Conservation (phyloP, 2,113 vertebrate species). For the Corvus moneduloides region DNA sequence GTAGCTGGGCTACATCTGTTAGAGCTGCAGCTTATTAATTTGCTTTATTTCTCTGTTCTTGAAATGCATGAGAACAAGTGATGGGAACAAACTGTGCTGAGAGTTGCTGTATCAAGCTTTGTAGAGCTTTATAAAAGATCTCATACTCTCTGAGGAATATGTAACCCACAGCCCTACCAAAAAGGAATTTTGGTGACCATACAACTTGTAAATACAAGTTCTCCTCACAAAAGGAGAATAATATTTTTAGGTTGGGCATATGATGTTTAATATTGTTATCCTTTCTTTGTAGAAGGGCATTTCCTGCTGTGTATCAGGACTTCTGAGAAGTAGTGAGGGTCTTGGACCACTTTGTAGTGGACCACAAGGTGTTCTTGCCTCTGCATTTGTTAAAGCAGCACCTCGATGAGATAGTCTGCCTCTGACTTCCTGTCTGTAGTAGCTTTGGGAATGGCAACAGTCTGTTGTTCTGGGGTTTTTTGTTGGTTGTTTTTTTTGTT, state of each 20-base stretch:
- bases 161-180: not conserved
- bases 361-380: not conserved
- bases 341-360: not conserved
- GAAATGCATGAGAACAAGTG: not conserved
- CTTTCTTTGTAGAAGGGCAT: not conserved
- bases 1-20: not conserved
- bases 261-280: not conserved
- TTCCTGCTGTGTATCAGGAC: not conserved
- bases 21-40: not conserved
- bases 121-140: not conserved
- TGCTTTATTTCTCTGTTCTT: not conserved
- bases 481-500: not conserved
- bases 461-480: not conserved
- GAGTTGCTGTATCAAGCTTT: not conserved
- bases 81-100: not conserved
- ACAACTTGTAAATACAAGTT: not conserved
- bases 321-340: not conserved
- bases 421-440: not conserved
- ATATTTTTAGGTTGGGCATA: not conserved
- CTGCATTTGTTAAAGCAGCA: not conserved
- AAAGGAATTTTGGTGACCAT: not conserved
- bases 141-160: not conserved
- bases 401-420: not conserved
- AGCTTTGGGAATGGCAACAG: not conserved
- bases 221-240: not conserved